These are phyloP conservation scores for Acrocera orbiculus DNA, from an alignment of 2,888 invertebrate genomes.

Conservation along the genomic window DNA sequence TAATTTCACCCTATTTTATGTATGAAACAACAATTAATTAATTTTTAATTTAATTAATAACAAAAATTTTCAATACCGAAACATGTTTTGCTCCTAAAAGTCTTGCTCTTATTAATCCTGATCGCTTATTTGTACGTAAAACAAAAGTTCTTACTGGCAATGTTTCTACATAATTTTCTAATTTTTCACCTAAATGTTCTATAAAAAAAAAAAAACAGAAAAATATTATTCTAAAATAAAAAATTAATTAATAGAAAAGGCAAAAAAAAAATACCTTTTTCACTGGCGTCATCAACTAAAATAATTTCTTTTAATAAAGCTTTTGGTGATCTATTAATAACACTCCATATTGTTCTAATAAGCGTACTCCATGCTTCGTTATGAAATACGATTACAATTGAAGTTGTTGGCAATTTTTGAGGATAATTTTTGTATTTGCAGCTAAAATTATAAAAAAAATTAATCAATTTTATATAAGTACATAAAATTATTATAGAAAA, in stretches of 20 bases:
- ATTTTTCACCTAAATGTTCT: constrained; percentile 75
- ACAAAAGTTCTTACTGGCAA: constrained; percentile 76
- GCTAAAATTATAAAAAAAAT: constrained; percentile 30
- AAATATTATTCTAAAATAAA: neutral
- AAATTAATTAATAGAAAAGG: neutral
- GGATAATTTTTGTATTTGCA: constrained; percentile 68
- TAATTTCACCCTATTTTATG: constrained; percentile 30
- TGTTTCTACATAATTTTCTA: constrained; percentile 76
- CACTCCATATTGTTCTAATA: constrained; percentile 89
- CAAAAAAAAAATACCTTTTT: constrained; percentile 47
- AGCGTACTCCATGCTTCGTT: constrained; percentile 98
- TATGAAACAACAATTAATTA: too few relatives aligned
- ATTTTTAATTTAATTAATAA: neutral
- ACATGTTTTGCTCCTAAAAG: constrained; percentile 87
- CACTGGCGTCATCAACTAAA: constrained; percentile 94
- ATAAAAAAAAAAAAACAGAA: constrained; percentile 16
- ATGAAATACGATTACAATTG: constrained; percentile 97
- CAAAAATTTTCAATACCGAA: too few relatives aligned
- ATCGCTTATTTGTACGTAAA: constrained; percentile 77
- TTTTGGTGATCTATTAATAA: constrained; percentile 84
- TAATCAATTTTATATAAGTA: constrained; percentile 1
- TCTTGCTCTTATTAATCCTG: constrained; percentile 89
- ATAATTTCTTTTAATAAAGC: constrained; percentile 84
- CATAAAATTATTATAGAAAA: constrained; percentile 2
- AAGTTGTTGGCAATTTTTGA: constrained; percentile 70